A percentile compares a stretch with the other conserved stretches of the same genome.
These are phyloP conservation scores for Ceratitis capitata DNA, from an alignment of 1,140 invertebrate genomes.

Conservation along the genomic window DNA sequence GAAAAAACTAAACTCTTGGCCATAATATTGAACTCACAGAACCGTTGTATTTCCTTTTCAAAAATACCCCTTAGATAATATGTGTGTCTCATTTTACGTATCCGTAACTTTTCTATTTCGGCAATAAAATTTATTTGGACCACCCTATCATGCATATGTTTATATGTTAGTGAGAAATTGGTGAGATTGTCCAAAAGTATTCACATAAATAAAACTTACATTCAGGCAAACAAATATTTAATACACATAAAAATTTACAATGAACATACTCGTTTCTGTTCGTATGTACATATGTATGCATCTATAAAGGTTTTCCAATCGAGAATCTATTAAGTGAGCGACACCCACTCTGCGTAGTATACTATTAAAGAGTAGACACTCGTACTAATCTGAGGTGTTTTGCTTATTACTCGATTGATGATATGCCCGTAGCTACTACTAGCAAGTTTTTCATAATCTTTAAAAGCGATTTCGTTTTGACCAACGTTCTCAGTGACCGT, in stretches of 20 bases:
- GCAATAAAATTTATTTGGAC: no score
- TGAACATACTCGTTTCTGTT: no score
- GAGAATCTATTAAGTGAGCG: background rate
- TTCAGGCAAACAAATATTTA: background rate
- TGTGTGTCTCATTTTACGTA: no score
- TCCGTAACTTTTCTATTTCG: no score
- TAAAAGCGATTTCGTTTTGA: background rate
- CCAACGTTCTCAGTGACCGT: background rate
- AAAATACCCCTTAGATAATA: no score
- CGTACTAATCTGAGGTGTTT: background rate
- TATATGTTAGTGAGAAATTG: no score
- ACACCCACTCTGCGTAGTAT: background rate
- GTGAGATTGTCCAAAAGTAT: background rate
- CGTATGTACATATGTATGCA: no score
- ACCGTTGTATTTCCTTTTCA: no score
- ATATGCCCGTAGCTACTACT: slow-evolving; percentile 20
- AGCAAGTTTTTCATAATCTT: slow-evolving; percentile 1
- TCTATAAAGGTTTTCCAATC: background rate
- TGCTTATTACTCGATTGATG: background rate
- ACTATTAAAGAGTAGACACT: background rate
- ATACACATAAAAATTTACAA: background rate
- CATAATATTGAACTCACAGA: no score
- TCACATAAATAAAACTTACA: background rate
- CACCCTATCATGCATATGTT: background rate
- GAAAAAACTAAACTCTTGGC: no score